These are phyloP conservation scores for Diabrotica undecimpunctata DNA, from an alignment of 1,140 invertebrate genomes.

Conservation along the genomic window DNA sequence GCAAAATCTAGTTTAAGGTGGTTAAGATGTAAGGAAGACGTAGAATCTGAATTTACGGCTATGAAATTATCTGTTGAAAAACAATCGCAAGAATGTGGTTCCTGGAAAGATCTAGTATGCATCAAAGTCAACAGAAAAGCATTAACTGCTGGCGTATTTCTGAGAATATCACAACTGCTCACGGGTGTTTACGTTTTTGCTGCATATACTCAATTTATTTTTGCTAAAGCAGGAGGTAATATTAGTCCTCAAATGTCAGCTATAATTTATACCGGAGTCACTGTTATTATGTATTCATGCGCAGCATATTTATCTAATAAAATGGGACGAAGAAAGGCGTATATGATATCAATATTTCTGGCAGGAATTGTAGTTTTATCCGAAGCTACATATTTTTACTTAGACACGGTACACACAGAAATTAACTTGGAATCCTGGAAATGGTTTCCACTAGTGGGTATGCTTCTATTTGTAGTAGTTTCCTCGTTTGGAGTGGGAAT, in stretches of 20 bases:
- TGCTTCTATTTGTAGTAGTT: constrained; percentile 32
- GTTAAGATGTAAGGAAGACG: constrained; percentile 33
- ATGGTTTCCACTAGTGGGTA: constrained; percentile 34
- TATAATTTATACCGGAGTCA: constrained; percentile 55
- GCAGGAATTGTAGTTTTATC: constrained; percentile 36
- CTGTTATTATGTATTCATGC: constrained; percentile 67
- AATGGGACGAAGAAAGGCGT: constrained; percentile 23
- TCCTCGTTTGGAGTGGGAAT: constrained; percentile 34
- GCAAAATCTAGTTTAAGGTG: constrained; percentile 23
- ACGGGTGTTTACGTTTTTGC: constrained; percentile 27
- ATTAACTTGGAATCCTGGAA: constrained; percentile 37
- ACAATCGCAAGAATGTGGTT: constrained; percentile 23
- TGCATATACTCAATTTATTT: constrained; percentile 29
- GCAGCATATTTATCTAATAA: constrained; percentile 3
- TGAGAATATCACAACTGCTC: constrained; percentile 29
- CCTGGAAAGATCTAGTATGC: constrained; percentile 24
- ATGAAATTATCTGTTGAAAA: constrained; percentile 28
- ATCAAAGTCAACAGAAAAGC: constrained; percentile 34
- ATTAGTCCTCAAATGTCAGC: constrained; percentile 45
- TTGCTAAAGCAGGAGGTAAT: constrained; percentile 29
- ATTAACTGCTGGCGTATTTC: constrained; percentile 27
- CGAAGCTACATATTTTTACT: constrained; percentile 50
- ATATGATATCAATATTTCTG: constrained; percentile 20
- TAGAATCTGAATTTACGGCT: constrained; percentile 37
- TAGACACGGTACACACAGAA: constrained; percentile 11